Percentiles rank a stretch among this genome's conserved stretches.
Evolutionary conservation across 2,888 invertebrate species (phyloP).

Genomic region (Diachrysia chrysitis): DNA sequence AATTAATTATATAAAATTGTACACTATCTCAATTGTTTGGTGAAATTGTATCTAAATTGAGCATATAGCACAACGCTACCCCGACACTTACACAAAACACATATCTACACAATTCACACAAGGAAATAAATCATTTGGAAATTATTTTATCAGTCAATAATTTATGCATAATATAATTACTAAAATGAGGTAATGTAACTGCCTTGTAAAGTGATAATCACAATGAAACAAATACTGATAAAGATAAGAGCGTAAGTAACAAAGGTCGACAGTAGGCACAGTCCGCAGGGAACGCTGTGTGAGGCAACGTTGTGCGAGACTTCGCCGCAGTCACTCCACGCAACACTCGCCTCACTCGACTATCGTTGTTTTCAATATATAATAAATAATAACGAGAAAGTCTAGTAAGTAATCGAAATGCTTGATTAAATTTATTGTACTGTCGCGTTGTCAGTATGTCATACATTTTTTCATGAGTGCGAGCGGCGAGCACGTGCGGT

Average conservation of each 20-base stretch:
- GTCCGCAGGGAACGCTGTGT: conserved; percentile 78
- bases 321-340: conserved; percentile 63
- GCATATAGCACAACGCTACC: conserved; percentile 89
- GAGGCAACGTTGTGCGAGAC: conserved; percentile 86
- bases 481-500: conserved; percentile 31
- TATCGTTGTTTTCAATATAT: background rate
- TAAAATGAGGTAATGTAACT: conserved; percentile 85
- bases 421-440: background rate
- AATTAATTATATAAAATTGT: conserved; percentile 87
- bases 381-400: conserved; percentile 42
- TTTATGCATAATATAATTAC: conserved; percentile 84
- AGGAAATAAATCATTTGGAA: conserved; percentile 87
- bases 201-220: conserved; percentile 85
- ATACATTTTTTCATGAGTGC: background rate
- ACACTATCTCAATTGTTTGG: conserved; percentile 88
- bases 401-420: conserved; percentile 34
- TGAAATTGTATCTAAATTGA: conserved; percentile 89
- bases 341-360: conserved; percentile 32
- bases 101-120: conserved; percentile 84
- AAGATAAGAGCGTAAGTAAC: conserved; percentile 75
- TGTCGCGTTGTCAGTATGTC: background rate
- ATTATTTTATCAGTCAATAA: conserved; percentile 88
- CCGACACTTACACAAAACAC: conserved; percentile 79
- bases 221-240: conserved; percentile 87
- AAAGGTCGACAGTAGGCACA: conserved; percentile 57